Percentiles rank a stretch among this genome's conserved stretches.
Evolutionary conservation across 2,888 invertebrate species (phyloP).

Genomic region (Tenthredo distinguenda): DNA sequence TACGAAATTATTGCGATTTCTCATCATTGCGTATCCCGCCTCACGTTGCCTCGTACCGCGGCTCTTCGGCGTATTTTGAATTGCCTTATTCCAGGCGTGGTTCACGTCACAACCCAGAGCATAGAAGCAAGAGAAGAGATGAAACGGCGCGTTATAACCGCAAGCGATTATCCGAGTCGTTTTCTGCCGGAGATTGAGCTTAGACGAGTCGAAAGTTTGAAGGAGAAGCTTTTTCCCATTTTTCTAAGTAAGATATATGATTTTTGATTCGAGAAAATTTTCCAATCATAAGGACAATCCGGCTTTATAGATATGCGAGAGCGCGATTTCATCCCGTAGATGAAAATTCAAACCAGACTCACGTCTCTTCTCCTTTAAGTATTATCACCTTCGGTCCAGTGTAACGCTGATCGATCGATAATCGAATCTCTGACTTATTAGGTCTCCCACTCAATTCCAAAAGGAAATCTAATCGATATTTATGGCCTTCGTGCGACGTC

Average conservation of each 20-base stretch:
- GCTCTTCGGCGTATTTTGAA: not conserved
- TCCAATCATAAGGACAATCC: not conserved
- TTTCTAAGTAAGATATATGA: not conserved
- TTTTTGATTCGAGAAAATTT: not conserved
- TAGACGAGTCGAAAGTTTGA: not conserved
- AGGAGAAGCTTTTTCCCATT: not conserved
- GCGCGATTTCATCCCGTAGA: not conserved
- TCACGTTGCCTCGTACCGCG: no score
- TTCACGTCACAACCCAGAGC: not conserved
- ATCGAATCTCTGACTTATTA: conserved; percentile 34
- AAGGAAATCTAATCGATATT: conserved; percentile 35
- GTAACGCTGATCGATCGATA: conserved; percentile 40
- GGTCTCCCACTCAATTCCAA: conserved; percentile 1
- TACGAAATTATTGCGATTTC: not conserved
- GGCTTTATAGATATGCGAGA: not conserved
- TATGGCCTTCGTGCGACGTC: conserved; percentile 27
- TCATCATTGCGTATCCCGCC: not conserved
- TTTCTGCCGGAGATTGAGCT: not conserved
- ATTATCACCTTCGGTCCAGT: not conserved
- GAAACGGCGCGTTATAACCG: not conserved
- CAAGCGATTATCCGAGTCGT: not conserved
- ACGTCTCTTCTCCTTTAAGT: not conserved
- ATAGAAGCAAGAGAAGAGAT: not conserved
- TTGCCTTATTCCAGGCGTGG: conserved; percentile 18
- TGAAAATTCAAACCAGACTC: conserved; percentile 1